A percentile compares a stretch with the other conserved stretches of the same genome.
Conservation (phyloP, 2,113 vertebrate species). For the Mustelus asterias region DNA sequence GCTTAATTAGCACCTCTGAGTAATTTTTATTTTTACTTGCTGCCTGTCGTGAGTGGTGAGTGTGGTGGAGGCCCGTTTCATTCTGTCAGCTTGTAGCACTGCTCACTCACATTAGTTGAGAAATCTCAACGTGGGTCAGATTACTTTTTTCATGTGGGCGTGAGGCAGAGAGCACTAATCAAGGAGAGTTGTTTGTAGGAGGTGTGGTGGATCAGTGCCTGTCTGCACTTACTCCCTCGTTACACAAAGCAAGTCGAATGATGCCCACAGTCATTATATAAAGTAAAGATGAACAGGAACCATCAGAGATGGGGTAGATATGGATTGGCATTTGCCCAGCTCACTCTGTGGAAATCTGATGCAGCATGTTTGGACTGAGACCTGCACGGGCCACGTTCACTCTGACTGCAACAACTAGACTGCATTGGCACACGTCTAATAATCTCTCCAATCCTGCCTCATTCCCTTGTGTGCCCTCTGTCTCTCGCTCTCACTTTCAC, state of each 20-base stretch:
- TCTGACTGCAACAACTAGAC: neutral
- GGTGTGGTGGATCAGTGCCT: neutral
- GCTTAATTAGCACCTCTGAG: neutral
- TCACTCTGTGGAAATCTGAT: neutral
- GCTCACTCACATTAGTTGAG: neutral
- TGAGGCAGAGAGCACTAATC: neutral
- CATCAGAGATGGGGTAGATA: neutral
- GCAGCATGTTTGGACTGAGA: neutral
- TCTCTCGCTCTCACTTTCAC: neutral
- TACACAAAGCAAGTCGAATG: neutral
- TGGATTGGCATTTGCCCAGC: neutral
- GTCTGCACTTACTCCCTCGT: neutral
- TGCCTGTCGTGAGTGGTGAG: neutral
- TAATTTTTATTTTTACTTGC: neutral
- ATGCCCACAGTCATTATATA: neutral
- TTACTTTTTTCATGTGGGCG: neutral
- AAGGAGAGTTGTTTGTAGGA: neutral
- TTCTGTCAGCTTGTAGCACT: neutral
- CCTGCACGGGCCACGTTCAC: neutral
- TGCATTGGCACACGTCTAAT: neutral
- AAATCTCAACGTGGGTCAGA: neutral
- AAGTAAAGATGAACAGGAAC: neutral
- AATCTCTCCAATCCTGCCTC: neutral
- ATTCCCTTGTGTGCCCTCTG: neutral
- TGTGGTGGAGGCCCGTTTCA: neutral